Conservation (phyloP, 2,888 invertebrate genomes). For the Operophtera brumata region DNA sequence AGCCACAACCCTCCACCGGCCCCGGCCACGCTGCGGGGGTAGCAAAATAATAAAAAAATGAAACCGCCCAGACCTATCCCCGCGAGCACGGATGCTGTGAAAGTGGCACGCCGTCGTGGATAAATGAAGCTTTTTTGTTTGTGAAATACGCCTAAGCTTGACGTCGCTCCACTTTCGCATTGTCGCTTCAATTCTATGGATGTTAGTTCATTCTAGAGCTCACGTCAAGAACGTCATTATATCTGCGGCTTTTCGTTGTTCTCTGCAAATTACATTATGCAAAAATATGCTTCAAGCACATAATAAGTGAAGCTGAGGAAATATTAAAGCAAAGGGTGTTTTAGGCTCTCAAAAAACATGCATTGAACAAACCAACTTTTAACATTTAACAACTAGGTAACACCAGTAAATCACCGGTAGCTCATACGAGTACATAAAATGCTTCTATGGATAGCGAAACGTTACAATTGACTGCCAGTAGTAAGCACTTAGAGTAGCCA, state of each 20-base stretch:
- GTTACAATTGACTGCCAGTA: too few species aligned
- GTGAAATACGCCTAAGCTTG: conserved; percentile 73
- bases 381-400: too few species aligned
- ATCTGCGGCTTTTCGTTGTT: conserved; percentile 47
- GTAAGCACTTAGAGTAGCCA: too few species aligned
- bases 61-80: conserved; percentile 64
- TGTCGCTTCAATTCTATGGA: conserved; percentile 72
- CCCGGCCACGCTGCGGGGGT: conserved; percentile 47
- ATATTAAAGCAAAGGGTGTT: not conserved
- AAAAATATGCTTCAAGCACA: not conserved
- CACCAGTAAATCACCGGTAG: too few species aligned
- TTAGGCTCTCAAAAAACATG: not conserved
- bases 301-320: not conserved
- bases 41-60: conserved; percentile 74
- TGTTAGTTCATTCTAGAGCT: conserved; percentile 68
- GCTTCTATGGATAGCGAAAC: too few species aligned
- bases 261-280: conserved; percentile 25
- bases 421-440: too few species aligned
- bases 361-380: not conserved
- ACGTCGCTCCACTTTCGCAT: conserved; percentile 73
- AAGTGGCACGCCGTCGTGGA: conserved; percentile 78
- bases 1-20: conserved; percentile 54
- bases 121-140: conserved; percentile 79
- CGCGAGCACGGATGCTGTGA: conserved; percentile 78
- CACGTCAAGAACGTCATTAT: conserved; percentile 59